Evolutionary conservation across 2,113 vertebrate species (phyloP).

Genomic region (Boleophthalmus pectinirostris): DNA sequence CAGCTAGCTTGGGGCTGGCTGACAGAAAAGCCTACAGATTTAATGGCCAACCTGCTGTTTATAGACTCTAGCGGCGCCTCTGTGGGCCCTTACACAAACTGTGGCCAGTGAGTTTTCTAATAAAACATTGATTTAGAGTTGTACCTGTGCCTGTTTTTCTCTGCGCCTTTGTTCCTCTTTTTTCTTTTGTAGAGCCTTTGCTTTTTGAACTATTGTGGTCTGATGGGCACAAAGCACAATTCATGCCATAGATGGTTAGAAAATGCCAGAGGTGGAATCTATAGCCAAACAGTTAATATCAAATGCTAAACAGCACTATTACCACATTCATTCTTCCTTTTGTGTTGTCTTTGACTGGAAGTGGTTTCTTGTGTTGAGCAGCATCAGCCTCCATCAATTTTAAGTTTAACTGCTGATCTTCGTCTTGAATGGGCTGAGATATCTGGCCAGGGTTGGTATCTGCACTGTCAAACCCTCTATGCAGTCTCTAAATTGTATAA

Average conservation of each 20-base stretch:
- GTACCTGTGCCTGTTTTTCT: constrained; percentile 84
- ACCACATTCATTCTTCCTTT: constrained; percentile 78
- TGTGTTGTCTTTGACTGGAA: constrained; percentile 73
- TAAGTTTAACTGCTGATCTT: constrained; percentile 58
- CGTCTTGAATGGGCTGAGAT: constrained; percentile 74
- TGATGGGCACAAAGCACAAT: constrained; percentile 41
- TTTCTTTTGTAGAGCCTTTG: constrained; percentile 58
- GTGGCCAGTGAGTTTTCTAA: background rate
- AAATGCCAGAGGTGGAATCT: constrained; percentile 43
- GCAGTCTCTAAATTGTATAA: constrained; percentile 71
- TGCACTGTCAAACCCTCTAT: constrained; percentile 71
- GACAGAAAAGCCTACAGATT: background rate
- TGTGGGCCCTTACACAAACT: background rate
- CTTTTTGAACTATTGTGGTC: constrained; percentile 63
- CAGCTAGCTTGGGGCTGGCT: background rate
- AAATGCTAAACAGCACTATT: constrained; percentile 1
- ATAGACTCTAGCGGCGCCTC: background rate
- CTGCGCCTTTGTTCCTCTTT: constrained; percentile 45
- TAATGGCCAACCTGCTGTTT: background rate
- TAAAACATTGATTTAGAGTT: background rate
- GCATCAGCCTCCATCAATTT: constrained; percentile 47
- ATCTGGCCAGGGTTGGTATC: constrained; percentile 80
- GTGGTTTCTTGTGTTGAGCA: constrained; percentile 67
- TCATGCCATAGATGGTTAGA: background rate
- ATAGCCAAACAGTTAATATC: background rate